Conservation (phyloP, 1,140 invertebrate species). For the Bombus superbus region DNA sequence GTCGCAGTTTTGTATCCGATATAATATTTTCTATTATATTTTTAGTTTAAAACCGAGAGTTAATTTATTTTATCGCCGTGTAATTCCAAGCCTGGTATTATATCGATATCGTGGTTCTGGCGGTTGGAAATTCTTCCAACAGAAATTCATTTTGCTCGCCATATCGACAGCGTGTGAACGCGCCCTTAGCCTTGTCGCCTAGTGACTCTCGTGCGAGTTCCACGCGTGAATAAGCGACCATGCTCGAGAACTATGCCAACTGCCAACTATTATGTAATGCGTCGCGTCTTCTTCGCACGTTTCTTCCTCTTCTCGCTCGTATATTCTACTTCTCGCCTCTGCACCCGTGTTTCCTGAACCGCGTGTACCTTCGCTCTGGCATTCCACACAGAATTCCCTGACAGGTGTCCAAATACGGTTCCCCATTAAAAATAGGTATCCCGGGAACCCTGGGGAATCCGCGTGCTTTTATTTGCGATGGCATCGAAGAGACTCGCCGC, state of each 20-base stretch:
- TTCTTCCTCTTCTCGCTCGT: constrained; percentile 31
- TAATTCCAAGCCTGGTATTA: background rate
- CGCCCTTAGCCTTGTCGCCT: constrained; percentile 49
- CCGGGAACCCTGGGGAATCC: background rate
- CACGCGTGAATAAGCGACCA: constrained; percentile 66
- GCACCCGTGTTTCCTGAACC: constrained; percentile 41
- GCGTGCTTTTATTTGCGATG: background rate
- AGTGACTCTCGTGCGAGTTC: constrained; percentile 48
- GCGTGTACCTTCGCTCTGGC: constrained; percentile 16
- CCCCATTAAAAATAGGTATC: constrained; percentile 26
- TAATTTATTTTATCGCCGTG: too few species aligned
- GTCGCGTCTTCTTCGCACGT: constrained; percentile 50
- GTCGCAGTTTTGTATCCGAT: background rate
- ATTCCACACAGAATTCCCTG: constrained; percentile 40
- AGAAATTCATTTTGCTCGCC: background rate
- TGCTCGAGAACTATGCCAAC: constrained; percentile 69
- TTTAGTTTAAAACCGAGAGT: background rate
- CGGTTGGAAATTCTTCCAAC: background rate
- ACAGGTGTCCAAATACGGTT: constrained; percentile 52
- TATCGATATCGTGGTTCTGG: background rate
- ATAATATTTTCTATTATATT: background rate
- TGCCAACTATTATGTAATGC: constrained; percentile 71
- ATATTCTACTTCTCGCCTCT: constrained; percentile 32
- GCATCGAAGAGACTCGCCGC: background rate
- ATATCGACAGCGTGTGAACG: constrained; percentile 33